A percentile compares a stretch with the other conserved stretches of the same genome.
phyloP scores from a whole-genome alignment of 2,888 invertebrate species.

The Dusona sp. region DNA sequence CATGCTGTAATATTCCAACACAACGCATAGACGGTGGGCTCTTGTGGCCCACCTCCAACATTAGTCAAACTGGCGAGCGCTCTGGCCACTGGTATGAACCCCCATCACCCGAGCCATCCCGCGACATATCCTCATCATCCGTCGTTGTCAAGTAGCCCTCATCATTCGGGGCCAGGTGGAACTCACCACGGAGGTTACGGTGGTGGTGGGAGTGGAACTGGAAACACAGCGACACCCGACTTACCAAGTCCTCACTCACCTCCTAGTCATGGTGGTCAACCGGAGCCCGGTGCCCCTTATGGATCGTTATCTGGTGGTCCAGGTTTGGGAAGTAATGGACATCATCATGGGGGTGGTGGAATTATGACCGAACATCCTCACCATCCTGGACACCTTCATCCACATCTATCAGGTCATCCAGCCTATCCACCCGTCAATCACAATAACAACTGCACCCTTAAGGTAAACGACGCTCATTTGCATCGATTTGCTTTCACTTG shows the following conservation, averaged over 20 bases:
- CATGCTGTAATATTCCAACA: conserved; percentile 73
- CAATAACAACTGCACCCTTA: conserved; percentile 86
- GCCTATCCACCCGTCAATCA: conserved; percentile 83
- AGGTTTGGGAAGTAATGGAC: conserved; percentile 82
- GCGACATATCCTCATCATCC: conserved; percentile 86
- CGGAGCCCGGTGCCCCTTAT: conserved; percentile 76
- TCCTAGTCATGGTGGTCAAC: conserved; percentile 78
- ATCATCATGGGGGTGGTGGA: conserved; percentile 81
- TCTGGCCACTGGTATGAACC: conserved; percentile 94
- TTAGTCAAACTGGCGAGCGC: conserved; percentile 95
- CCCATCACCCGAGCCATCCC: conserved; percentile 89
- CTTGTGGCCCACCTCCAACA: conserved; percentile 84
- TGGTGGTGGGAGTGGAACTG: conserved; percentile 79
- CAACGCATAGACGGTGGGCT: conserved; percentile 83
- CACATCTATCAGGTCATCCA: conserved; percentile 86
- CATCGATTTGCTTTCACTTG: background rate
- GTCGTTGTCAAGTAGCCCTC: conserved; percentile 85
- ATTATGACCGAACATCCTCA: conserved; percentile 84
- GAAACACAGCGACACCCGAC: conserved; percentile 83
- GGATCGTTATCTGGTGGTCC: conserved; percentile 78
- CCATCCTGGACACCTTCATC: conserved; percentile 86
- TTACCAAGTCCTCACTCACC: conserved; percentile 84
- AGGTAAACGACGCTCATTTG: conserved; percentile 75
- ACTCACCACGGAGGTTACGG: conserved; percentile 75
- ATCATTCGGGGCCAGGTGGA: conserved; percentile 82